A percentile compares a stretch with the other conserved stretches of the same genome.
phyloP scores from a whole-genome alignment of 2,113 vertebrate genomes.

The Xerus inauris region DNA sequence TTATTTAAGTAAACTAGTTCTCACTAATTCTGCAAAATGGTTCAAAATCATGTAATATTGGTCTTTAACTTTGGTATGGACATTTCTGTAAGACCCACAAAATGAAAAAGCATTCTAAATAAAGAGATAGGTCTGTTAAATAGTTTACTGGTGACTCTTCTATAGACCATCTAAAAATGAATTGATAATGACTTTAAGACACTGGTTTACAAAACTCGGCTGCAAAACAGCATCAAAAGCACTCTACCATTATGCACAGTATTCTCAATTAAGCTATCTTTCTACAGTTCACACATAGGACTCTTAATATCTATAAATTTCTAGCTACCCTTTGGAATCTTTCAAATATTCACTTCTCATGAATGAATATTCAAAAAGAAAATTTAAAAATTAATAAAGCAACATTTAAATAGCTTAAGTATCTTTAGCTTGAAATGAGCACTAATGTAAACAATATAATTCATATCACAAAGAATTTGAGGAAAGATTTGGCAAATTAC shows the following conservation, averaged over 20 bases:
- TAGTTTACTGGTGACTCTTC: neutral
- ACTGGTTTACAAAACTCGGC: neutral
- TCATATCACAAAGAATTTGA: neutral
- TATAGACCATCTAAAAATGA: neutral
- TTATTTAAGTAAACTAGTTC: constrained; percentile 9
- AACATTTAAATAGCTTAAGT: neutral
- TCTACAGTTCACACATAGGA: neutral
- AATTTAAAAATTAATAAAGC: constrained; percentile 3
- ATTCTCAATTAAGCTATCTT: neutral
- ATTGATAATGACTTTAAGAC: neutral
- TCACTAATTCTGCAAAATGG: neutral
- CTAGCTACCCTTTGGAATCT: neutral
- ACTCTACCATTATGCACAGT: neutral
- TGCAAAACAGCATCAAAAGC: neutral
- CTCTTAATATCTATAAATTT: neutral
- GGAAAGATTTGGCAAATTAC: neutral
- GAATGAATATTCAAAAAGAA: neutral
- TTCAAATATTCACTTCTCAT: neutral
- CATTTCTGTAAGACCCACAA: neutral
- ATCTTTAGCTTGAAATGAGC: neutral
- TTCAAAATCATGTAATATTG: neutral
- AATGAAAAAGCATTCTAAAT: neutral
- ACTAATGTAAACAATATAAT: neutral
- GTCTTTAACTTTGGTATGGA: neutral
- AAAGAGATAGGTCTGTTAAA: neutral